Conservation (phyloP, 1,140 invertebrate genomes). For the Caerostris darwini region DNA sequence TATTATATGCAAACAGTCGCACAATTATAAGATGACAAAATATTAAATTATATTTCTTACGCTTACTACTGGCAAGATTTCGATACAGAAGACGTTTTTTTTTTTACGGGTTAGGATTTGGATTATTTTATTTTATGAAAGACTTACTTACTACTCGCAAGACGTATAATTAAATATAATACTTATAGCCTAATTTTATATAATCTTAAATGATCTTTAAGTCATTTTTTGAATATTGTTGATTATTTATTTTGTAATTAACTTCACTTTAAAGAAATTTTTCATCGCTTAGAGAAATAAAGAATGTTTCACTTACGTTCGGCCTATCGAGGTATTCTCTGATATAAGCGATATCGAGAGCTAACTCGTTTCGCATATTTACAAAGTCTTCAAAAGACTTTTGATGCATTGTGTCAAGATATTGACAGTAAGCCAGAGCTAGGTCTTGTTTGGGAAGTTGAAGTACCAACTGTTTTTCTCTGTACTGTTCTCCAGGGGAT, state of each 20-base stretch:
- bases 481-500: slow-evolving; percentile 88
- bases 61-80: too few relatives aligned
- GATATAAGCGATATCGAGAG: slow-evolving; percentile 94
- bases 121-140: too few relatives aligned
- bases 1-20: too few relatives aligned
- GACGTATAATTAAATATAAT: too few relatives aligned
- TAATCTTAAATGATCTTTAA: background rate
- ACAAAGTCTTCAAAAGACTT: slow-evolving; percentile 94
- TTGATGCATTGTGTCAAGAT: slow-evolving; percentile 88
- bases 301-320: slow-evolving; percentile 81
- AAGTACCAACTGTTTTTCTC: slow-evolving; percentile 91
- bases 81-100: too few relatives aligned
- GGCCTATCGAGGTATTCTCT: slow-evolving; percentile 83
- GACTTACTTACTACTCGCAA: too few relatives aligned
- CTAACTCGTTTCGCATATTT: slow-evolving; percentile 94
- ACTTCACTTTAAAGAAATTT: background rate
- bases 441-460: slow-evolving; percentile 98
- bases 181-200: too few relatives aligned
- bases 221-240: background rate
- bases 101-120: too few relatives aligned
- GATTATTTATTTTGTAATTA: background rate
- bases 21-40: too few relatives aligned
- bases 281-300: background rate
- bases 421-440: slow-evolving; percentile 92
- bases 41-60: too few relatives aligned